Evolutionary conservation across 1,140 invertebrate species (phyloP), one percentile per base, ranked within the genome.

Genomic region (Drosophila kurseongensis): DNA sequence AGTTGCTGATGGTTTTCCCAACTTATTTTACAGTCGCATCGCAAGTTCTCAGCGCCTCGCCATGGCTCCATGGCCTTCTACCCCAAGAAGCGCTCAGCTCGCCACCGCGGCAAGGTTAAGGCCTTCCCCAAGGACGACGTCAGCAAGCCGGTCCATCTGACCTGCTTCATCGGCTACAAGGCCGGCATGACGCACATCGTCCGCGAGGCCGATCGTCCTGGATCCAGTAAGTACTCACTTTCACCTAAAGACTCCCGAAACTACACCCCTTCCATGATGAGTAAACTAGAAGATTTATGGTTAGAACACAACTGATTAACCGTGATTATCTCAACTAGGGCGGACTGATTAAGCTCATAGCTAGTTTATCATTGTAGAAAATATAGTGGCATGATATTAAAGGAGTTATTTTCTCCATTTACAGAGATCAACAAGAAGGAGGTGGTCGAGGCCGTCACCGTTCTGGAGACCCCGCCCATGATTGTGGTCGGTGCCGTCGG

Each of bases 151-250:
- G 97, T 99, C 5, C 99, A 99, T 94, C 94, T 99, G 40, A 99
- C 99, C 6, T 97, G 98, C 60, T 99, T 99, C 93, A 95, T 99
- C 77, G 98, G 97, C 48, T 99, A 99, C 93, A 99, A 99, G 93
- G 98, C 99, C 93, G 99, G 99, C 92, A 99, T 99, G 99, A 99
- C 98, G 78, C 99, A 99, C 93, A 97, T 99, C 93, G 97, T 99
- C 4, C 95, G 99, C 90, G 99, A 99, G 94, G 98, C 99, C 51
- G 98, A 99, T 93, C 96, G 98, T 94, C 98, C 98, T 92, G 99
- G 99, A 66, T 99, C 98, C 93, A 99, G 98, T 99, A 94, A 96
- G 97, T 89, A 61, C 0, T 5, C 0, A 32, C 14, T 56, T 56
- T 23, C 12, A 0, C 1, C 14, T 2, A 0, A 7, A n/a, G 16